phyloP scores from a whole-genome alignment of 2,888 invertebrate species.

The Pristionchus japonicus region DNA sequence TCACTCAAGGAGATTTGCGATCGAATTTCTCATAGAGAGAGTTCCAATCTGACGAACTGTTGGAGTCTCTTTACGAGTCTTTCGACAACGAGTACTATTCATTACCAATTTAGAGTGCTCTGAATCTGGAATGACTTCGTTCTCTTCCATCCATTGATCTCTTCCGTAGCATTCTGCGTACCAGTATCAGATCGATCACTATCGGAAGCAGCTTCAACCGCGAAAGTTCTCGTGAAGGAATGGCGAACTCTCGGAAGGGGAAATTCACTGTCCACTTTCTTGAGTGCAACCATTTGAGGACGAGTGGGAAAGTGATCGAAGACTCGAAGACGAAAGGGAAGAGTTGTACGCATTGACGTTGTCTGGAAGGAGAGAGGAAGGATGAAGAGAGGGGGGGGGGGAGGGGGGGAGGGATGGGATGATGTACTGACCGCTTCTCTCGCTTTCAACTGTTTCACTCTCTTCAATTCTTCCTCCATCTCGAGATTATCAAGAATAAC shows the following conservation, averaged over 20 bases:
- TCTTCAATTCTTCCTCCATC: constrained; percentile 98
- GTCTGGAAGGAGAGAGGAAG: constrained; percentile 75
- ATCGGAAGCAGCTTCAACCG: constrained; percentile 84
- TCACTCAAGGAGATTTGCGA: constrained; percentile 62
- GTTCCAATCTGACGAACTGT: constrained; percentile 61
- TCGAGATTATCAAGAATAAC: constrained; percentile 99
- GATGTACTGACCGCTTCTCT: constrained; percentile 86
- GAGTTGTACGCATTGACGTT: constrained; percentile 94
- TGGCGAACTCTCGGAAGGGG: constrained; percentile 85
- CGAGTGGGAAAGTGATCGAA: constrained; percentile 97
- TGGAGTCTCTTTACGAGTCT: constrained; percentile 44
- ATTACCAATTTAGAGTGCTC: constrained; percentile 35
- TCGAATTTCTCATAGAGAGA: constrained; percentile 56
- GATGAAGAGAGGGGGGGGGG: not conserved
- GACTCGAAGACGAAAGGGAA: constrained; percentile 93
- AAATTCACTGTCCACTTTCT: constrained; percentile 82
- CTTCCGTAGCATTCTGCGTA: constrained; percentile 77
- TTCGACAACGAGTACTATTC: constrained; percentile 10
- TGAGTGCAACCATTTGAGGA: constrained; percentile 87
- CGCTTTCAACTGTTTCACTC: constrained; percentile 90
- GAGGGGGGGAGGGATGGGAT: too few relatives aligned
- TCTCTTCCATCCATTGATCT: constrained; percentile 66
- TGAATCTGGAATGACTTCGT: constrained; percentile 5
- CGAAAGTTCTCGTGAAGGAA: constrained; percentile 98
- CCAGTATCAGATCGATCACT: constrained; percentile 77